phyloP scores from a whole-genome alignment of 2,888 invertebrate species.

The Entomobrya proxima region DNA sequence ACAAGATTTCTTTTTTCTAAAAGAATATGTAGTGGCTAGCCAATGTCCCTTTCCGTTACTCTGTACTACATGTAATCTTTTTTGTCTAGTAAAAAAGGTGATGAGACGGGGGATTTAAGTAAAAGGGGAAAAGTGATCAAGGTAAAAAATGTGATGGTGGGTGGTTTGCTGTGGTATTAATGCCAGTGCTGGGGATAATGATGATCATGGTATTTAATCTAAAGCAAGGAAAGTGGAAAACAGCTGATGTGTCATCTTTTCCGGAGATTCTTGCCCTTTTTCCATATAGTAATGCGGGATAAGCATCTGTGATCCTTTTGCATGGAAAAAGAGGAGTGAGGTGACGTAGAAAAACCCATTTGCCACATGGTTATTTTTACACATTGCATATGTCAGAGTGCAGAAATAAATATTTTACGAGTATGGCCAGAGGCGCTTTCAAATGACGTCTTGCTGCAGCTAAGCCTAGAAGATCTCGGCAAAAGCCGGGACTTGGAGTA shows the following conservation, averaged over 20 bases:
- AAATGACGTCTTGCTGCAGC: too few species aligned
- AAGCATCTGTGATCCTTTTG: too few species aligned
- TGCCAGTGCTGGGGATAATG: neutral
- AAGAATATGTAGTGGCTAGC: neutral
- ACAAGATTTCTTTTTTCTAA: neutral
- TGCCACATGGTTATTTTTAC: too few species aligned
- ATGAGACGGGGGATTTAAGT: conserved; percentile 3
- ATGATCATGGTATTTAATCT: conserved; percentile 18
- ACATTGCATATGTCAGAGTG: too few species aligned
- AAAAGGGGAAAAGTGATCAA: conserved; percentile 28
- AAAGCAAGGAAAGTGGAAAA: neutral
- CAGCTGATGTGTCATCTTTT: conserved; percentile 46
- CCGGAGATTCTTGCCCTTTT: neutral
- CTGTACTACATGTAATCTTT: neutral
- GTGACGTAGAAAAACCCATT: too few species aligned
- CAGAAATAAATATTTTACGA: too few species aligned
- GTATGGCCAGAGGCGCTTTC: too few species aligned
- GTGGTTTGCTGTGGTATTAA: conserved; percentile 14
- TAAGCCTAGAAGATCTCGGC: too few species aligned
- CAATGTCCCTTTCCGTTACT: neutral
- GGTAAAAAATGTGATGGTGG: conserved; percentile 30
- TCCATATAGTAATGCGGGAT: too few species aligned
- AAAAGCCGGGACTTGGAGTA: too few species aligned
- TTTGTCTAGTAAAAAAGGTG: neutral
- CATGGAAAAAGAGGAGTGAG: too few species aligned